Evolutionary conservation across 1,140 invertebrate genomes (phyloP), one percentile per base, ranked within the genome.

Genomic region (Drosophila ficusphila): DNA sequence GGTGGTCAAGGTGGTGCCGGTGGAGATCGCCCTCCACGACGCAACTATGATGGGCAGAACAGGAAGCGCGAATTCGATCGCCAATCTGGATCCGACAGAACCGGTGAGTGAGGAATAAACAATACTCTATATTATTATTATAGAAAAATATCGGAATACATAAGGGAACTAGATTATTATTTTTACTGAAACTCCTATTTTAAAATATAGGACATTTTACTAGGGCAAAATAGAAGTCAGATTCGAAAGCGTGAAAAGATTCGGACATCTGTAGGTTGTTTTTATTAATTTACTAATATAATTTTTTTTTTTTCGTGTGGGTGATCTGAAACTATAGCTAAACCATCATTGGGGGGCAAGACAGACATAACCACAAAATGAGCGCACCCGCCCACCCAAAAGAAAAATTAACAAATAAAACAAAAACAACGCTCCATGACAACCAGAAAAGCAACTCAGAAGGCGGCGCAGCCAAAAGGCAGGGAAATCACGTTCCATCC

Each of bases 31-130:
- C 91, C 78, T 90, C 73, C 81, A 72, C 79, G 90, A 46, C 92
- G 93, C 16, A 92, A 92, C 65, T 95, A 95, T 86, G 95, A 95
- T 71, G 94, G 95, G 71, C 93, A 96, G 71, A 90, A 90, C 76
- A 79, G 90, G 34, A 98, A 97, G 92, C 94, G 97, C 31, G 97
- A 99, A 92, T 99, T 97, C 92, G 98, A 99, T 92, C 94, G 98
- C 67, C 97, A 98, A 92, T 98, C 97, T 88, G 97, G 97, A 72
- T 97, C 96, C 52, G 97, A 98, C 90, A 97, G 96, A 93, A 98
- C 97, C 92, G 89, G 89, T 90, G 58, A 97, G 97, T 91, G 3
- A 4, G 7, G 16, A n/a, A n/a, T n/a, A n/a, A n/a, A n/a, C n/a
- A n/a, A n/a, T n/a, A n/a, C n/a, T n/a, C n/a, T n/a, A n/a, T n/a